Conservation (phyloP, 1,140 invertebrate species). For the Portunus trituberculatus region DNA sequence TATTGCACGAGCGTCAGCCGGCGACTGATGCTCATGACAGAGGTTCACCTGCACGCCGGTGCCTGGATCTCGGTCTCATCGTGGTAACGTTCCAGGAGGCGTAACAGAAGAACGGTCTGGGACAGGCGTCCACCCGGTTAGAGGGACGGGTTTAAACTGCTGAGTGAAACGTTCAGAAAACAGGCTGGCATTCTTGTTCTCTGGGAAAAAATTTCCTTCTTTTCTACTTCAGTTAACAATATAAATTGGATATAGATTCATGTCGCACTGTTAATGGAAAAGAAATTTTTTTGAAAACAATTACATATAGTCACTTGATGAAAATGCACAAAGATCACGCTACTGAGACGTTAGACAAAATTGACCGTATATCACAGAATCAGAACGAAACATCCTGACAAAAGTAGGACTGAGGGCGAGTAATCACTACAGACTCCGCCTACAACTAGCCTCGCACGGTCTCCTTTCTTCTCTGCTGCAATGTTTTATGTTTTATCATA, state of each 20-base stretch:
- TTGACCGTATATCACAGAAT: conserved; percentile 25
- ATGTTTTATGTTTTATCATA: background rate
- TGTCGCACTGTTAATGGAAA: background rate
- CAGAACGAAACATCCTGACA: background rate
- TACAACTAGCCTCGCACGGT: conserved; percentile 60
- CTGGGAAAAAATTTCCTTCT: background rate
- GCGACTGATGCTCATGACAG: conserved; percentile 58
- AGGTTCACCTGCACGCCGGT: conserved; percentile 63
- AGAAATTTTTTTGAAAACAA: background rate
- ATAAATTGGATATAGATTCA: too few species aligned
- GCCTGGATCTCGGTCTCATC: conserved; percentile 60
- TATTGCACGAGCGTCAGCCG: conserved; percentile 34
- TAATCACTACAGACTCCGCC: conserved; percentile 44
- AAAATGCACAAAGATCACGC: background rate
- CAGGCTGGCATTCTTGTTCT: background rate
- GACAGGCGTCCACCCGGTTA: conserved; percentile 30
- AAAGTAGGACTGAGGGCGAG: conserved; percentile 29
- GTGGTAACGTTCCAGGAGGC: conserved; percentile 65
- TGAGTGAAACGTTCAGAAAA: conserved; percentile 50
- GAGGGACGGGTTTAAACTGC: conserved; percentile 55
- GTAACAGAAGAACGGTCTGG: conserved; percentile 7
- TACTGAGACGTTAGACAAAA: background rate
- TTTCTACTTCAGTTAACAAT: background rate
- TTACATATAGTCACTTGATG: background rate
- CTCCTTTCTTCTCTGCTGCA: background rate